phyloP scores from a whole-genome alignment of 1,140 invertebrate species.

The Heliconius hermathena region DNA sequence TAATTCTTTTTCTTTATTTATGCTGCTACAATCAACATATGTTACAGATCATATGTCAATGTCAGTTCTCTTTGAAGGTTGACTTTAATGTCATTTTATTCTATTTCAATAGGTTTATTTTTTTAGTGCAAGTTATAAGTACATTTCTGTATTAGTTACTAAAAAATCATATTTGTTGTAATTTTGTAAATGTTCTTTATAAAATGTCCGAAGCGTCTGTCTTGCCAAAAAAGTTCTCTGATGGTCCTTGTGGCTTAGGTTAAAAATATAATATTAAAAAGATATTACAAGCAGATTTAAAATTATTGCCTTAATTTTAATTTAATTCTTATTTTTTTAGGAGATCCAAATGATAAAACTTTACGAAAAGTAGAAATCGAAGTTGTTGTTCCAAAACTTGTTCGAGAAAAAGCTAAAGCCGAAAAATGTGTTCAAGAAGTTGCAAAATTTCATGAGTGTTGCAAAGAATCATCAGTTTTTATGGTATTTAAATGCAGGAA shows the following conservation, averaged over 20 bases:
- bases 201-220: slow-evolving; percentile 59
- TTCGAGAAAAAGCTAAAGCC: slow-evolving; percentile 88
- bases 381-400: slow-evolving; percentile 92
- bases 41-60: background rate
- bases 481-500: slow-evolving; percentile 89
- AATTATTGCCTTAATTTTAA: background rate
- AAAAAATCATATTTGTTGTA: background rate
- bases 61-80: background rate
- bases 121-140: background rate
- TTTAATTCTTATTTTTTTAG: slow-evolving; percentile 77
- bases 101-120: background rate
- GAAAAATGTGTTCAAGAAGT: slow-evolving; percentile 90
- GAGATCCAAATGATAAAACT: slow-evolving; percentile 91
- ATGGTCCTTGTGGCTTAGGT: slow-evolving; percentile 84
- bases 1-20: background rate
- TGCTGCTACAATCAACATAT: background rate
- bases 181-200: background rate
- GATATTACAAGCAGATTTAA: background rate
- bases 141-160: background rate
- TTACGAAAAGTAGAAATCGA: slow-evolving; percentile 93
- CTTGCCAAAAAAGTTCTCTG: slow-evolving; percentile 67
- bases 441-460: slow-evolving; percentile 88
- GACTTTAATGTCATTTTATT: background rate
- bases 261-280: slow-evolving; percentile 10
- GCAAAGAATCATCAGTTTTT: slow-evolving; percentile 85